Evolutionary conservation across 2,113 vertebrate species (phyloP), one percentile per base, ranked within the genome.

Genomic region (Phyllopteryx taeniolatus): DNA sequence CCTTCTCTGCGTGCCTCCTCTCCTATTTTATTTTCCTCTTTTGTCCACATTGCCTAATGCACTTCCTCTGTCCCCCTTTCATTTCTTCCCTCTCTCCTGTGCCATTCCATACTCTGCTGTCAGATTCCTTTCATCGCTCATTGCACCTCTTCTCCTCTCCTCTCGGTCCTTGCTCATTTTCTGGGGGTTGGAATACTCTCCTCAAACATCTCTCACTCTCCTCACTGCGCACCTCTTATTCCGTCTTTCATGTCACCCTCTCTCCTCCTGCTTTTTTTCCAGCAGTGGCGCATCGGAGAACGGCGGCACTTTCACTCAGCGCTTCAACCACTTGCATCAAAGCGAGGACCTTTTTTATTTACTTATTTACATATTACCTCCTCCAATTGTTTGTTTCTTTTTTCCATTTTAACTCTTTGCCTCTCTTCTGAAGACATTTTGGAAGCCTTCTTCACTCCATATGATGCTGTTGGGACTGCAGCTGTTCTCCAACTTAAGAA

Each of bases 231-330:
- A 64, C 73, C 76, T 79, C 56, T 74, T 72, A 31, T 75, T 67
- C 75, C 64, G 62, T 78, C 46, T 76, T 80, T 80, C 76, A 72
- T 81, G 70, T 67, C 73, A 68, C 44, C 63, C 31, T 73, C 54
- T 42, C 63, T 73, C 74, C 66, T 75, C 66, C 56, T 44, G 57
- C 73, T 27, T 67, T 4, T 4, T 71, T 74, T 81, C 76, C 82
- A 73, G 79, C 46, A 66, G 67, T 80, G 56, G 65, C 27, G 59
- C 82, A 60, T 2, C 44, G 49, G 79, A 42, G 74, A 51, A 70
- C 73, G 60, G 83, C 79, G 75, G 80, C 79, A 72, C 70, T 64
- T 70, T 47, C 83, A 73, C 76, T 82, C 82, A 70, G 72, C 79
- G 72, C 79, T 10, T 31, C 74, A 60, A 14, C 76, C 64, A 69